Base-by-base conservation (phyloP, 2,113 vertebrate species). In the Centropristis striata region DNA sequence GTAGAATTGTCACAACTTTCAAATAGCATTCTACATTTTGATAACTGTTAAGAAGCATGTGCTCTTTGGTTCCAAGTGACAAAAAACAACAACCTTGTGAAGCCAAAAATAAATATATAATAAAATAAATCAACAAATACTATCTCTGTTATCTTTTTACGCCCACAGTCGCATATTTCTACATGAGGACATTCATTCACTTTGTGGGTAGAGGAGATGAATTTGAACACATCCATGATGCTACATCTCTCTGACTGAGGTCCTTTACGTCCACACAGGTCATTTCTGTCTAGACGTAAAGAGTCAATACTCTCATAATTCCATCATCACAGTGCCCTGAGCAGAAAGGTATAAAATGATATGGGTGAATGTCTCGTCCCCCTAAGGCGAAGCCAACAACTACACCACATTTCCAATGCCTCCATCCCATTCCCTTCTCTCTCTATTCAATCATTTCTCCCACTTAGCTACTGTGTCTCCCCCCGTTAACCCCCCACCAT, bases 261-360 rank as follows among this genome's bases (percentile, higher is more conserved):
- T 71, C 63, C 14, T 79, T 57, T 16, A 23, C 21, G 39, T 72
- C 50, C 59, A 66, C 1, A n/a, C 27, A 76, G 55, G 66, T 89
- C 46, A 77, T 82, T 71, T 83, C 44, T 50, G 71, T 76, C 77
- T 75, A 57, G 68, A 85, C 85, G 20, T 49, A 55, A 75, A 72
- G 70, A 86, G 80, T 86, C 78, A 77, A 88, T 83, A 84, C 39
- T 75, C 73, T 75, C 41, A 28, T 72, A 83, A 87, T 75, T 77
- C 70, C 75, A 77, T 86, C 64, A 84, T 80, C 83, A 75, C 81
- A 71, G 46, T 18, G 78, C 69, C 71, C 63, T 41, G 58, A 78
- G 82, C 66, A 60, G 73, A 75, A 75, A 68, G 57, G 60, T 70
- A 83, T 60, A 61, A 83, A 85, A 89, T 71, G 13, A 82, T 76